Conservation (phyloP, 2,113 vertebrate species). For the Dendropsophus ebraccatus region DNA sequence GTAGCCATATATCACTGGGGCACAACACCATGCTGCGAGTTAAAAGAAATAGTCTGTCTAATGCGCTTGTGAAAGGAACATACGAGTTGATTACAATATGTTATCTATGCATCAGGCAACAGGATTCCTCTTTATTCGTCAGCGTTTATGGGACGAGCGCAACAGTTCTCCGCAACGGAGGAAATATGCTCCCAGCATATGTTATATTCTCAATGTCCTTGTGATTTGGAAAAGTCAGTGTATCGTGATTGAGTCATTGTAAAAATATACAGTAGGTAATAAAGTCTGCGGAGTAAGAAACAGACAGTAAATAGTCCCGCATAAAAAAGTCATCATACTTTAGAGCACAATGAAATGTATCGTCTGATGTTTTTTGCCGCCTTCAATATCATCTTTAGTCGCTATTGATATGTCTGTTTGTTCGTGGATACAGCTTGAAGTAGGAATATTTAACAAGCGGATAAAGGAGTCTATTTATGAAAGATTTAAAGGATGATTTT, state of each 20-base stretch:
- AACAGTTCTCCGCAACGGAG: slow-evolving; percentile 43
- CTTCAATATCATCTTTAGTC: not conserved
- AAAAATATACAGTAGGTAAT: slow-evolving; percentile 43
- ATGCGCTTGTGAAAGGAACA: slow-evolving; percentile 49
- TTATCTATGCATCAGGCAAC: slow-evolving; percentile 55
- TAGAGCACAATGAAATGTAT: not conserved
- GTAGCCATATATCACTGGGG: slow-evolving; percentile 27
- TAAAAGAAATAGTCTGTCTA: slow-evolving; percentile 51
- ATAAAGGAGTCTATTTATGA: slow-evolving; percentile 25
- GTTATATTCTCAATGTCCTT: slow-evolving; percentile 56
- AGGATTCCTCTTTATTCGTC: slow-evolving; percentile 42
- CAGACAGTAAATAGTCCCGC: slow-evolving; percentile 28
- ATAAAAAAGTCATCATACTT: slow-evolving; percentile 41
- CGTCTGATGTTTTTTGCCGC: not conserved
- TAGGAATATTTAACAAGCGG: slow-evolving; percentile 29
- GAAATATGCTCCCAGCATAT: slow-evolving; percentile 46
- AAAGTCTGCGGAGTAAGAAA: slow-evolving; percentile 17
- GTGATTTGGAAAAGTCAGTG: slow-evolving; percentile 58
- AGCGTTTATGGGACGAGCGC: slow-evolving; percentile 37
- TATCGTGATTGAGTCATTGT: slow-evolving; percentile 37
- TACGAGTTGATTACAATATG: slow-evolving; percentile 59
- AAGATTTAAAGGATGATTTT: slow-evolving; percentile 22
- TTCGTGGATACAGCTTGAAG: not conserved
- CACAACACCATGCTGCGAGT: slow-evolving; percentile 45
- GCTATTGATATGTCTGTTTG: slow-evolving; percentile 24